These are phyloP conservation scores for Hipparchia semele DNA, from an alignment of 2,888 invertebrate genomes.

Conservation along the genomic window DNA sequence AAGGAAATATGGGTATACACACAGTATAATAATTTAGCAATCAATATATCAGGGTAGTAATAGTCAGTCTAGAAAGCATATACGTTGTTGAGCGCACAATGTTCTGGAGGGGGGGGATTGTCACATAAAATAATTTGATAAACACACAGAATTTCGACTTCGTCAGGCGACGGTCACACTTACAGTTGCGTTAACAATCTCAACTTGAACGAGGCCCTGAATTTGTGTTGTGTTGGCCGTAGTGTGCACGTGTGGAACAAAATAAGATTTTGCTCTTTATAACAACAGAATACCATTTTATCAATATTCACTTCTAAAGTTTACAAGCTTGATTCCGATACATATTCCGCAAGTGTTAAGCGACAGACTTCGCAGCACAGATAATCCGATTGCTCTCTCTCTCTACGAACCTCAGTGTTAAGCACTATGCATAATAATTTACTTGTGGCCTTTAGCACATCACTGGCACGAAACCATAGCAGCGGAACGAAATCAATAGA, in stretches of 20 bases:
- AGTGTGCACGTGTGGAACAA: slow-evolving; percentile 78
- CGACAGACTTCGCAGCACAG: slow-evolving; percentile 60
- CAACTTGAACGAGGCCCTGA: slow-evolving; percentile 80
- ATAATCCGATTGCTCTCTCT: slow-evolving; percentile 16
- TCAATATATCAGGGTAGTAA: slow-evolving; percentile 21
- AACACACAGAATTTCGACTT: slow-evolving; percentile 74
- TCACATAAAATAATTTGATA: slow-evolving; percentile 65
- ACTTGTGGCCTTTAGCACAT: slow-evolving; percentile 21
- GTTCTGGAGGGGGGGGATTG: slow-evolving; percentile 52
- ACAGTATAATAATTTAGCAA: slow-evolving; percentile 25
- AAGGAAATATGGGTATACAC: too few relatives aligned
- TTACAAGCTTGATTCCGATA: slow-evolving; percentile 22
- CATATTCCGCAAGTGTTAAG: slow-evolving; percentile 46
- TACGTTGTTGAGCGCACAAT: slow-evolving; percentile 35
- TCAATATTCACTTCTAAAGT: slow-evolving; percentile 22
- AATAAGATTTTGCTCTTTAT: slow-evolving; percentile 69
- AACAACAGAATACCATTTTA: slow-evolving; percentile 48
- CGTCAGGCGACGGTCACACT: slow-evolving; percentile 72
- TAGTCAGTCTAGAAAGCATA: slow-evolving; percentile 31
- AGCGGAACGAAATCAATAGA: too few relatives aligned
- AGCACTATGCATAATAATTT: slow-evolving; percentile 62
- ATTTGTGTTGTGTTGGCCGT: slow-evolving; percentile 66
- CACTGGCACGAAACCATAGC: too few relatives aligned
- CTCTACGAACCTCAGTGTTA: slow-evolving; percentile 36
- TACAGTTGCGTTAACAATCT: slow-evolving; percentile 82